These are phyloP conservation scores for Nicator chloris DNA, from an alignment of 2,113 vertebrate genomes.

Conservation along the genomic window DNA sequence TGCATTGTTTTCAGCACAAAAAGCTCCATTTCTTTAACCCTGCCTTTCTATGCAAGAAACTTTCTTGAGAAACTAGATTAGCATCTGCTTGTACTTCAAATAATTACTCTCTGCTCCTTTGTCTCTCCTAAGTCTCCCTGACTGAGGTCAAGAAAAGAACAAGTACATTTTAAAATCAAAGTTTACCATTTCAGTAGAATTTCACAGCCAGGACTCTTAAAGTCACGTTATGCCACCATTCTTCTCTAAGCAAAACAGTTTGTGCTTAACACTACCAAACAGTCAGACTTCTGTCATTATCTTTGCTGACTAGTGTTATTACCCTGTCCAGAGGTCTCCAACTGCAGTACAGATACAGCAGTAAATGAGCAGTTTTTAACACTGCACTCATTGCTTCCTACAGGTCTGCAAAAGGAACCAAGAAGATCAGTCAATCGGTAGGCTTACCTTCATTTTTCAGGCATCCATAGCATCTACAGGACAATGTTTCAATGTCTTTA, in stretches of 20 bases:
- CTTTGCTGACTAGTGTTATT: not conserved
- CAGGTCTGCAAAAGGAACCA: not conserved
- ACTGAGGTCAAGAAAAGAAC: not conserved
- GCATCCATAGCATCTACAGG: not conserved
- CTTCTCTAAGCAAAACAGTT: not conserved
- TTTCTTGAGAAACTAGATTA: constrained; percentile 10
- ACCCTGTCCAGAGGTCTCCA: not conserved
- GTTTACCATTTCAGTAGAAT: not conserved
- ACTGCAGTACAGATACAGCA: not conserved
- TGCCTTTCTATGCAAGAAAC: not conserved
- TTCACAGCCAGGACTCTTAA: not conserved
- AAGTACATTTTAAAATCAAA: not conserved
- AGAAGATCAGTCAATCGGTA: not conserved
- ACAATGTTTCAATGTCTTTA: not conserved
- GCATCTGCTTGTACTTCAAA: not conserved
- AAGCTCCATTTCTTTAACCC: not conserved
- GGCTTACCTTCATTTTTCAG: not conserved
- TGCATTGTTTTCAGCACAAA: not conserved
- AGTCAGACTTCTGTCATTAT: not conserved
- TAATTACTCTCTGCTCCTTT: not conserved
- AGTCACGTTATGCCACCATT: not conserved
- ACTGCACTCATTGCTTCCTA: not conserved
- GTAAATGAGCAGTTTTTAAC: not conserved
- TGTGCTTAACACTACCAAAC: not conserved
- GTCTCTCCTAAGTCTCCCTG: not conserved